Percentiles rank a stretch among this genome's conserved stretches.
These are phyloP conservation scores for Meganola albula DNA, from an alignment of 2,888 invertebrate genomes.

Conservation along the genomic window DNA sequence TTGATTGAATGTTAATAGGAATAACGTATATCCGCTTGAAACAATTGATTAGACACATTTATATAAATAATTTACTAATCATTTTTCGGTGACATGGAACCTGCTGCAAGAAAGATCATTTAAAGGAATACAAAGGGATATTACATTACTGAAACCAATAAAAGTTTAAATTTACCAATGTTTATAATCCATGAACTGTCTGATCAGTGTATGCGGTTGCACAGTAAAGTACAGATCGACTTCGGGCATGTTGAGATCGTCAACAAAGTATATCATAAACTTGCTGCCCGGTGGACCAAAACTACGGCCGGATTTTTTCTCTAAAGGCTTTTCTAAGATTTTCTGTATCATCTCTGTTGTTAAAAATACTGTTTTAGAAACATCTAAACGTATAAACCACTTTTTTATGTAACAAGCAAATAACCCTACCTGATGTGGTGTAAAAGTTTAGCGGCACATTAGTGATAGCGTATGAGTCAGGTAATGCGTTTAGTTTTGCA, in stretches of 20 bases:
- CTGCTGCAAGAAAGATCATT: too few species aligned
- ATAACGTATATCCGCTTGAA: too few species aligned
- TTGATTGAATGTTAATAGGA: too few species aligned
- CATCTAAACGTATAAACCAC: too few species aligned
- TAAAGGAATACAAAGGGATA: too few species aligned
- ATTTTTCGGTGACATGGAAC: too few species aligned
- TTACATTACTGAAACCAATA: too few species aligned
- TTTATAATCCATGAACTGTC: slow-evolving; percentile 94
- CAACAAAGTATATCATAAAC: slow-evolving; percentile 94
- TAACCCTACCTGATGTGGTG: slow-evolving; percentile 91
- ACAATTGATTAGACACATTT: too few species aligned
- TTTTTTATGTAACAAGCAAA: too few species aligned
- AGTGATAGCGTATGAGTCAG: slow-evolving; percentile 87
- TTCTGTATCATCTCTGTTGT: slow-evolving; percentile 91
- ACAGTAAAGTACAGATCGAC: slow-evolving; percentile 96
- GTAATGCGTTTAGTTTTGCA: slow-evolving; percentile 85
- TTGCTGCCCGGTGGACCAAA: slow-evolving; percentile 96
- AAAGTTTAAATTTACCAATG: too few species aligned
- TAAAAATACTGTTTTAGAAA: too few species aligned
- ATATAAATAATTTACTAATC: too few species aligned
- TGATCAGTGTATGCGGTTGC: slow-evolving; percentile 94
- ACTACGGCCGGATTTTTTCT: slow-evolving; percentile 96
- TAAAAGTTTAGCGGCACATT: slow-evolving; percentile 97
- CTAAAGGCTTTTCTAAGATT: slow-evolving; percentile 92
- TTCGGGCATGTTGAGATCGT: slow-evolving; percentile 98